Evolutionary conservation across 2,888 invertebrate genomes (phyloP), one percentile per base, ranked within the genome.

Genomic region (Pasiphila rectangulata): DNA sequence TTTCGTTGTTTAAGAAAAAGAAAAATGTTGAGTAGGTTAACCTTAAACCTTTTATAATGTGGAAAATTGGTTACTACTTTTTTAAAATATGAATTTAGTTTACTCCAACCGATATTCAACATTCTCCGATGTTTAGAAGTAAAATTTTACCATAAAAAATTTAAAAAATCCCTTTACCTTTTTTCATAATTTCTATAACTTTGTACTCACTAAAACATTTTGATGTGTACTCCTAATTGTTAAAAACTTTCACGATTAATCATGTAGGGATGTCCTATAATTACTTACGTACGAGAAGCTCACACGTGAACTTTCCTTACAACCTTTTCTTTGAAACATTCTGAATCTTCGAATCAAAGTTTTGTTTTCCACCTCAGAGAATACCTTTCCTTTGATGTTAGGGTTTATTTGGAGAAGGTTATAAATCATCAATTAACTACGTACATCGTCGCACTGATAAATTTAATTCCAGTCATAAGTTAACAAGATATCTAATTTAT

Each of bases 271-370:
- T n/a, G n/a, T n/a, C n/a, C 17, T 32, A 9, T 17, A 36, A 36
- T 39, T 36, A 37, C 36, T 23, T 30, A 40, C 9, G 25, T 30
- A 25, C 10, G n/a, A n/a, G n/a, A n/a, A n/a, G n/a, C n/a, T n/a
- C 19, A 30, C 32, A 32, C 21, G 32, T 24, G 30, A 41, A 30
- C 23, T 36, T 17, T 10, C 30, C 10, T 16, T 32, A 27, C 15
- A 34, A 36, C 13, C 36, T 15, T 36, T 36, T 27, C 36, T 43
- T 36, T 2, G 46, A 37, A 44, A 30, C 46, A 30, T 37, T 25
- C 41, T 41, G 6, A 46, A 41, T 46, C 46, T 41, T 25, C 19
- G 10, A 41, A 41, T 37, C 36, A 46, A 46, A 46, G 41, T 46
- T 46, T n/a, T 19, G 36, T 29, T 40, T 46, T 24, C 10, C 16